These are phyloP conservation scores for Xanthorhoe designata DNA, from an alignment of 2,888 invertebrate species.

Conservation along the genomic window DNA sequence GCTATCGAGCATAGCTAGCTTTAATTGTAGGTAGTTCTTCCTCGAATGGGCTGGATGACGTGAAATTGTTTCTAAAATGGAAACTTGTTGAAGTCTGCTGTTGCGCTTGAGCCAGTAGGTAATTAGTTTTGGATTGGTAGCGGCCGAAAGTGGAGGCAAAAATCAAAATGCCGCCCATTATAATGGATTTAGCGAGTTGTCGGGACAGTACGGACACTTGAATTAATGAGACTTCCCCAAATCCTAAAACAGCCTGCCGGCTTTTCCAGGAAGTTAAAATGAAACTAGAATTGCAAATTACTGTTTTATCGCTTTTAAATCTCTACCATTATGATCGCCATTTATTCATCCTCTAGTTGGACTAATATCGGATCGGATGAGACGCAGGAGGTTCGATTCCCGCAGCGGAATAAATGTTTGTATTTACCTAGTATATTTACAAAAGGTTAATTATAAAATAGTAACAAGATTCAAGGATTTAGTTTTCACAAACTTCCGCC, in stretches of 20 bases:
- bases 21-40: neutral
- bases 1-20: neutral
- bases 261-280: constrained; percentile 37
- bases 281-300: constrained; percentile 18
- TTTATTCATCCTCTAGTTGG: neutral
- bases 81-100: constrained; percentile 51
- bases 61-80: constrained; percentile 44
- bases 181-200: constrained; percentile 64
- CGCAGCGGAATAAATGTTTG: too few relatives aligned
- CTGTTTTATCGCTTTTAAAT: constrained; percentile 3
- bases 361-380: too few relatives aligned
- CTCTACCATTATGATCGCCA: neutral
- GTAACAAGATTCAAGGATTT: too few relatives aligned
- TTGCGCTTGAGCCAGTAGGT: constrained; percentile 56
- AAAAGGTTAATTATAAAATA: too few relatives aligned
- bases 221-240: constrained; percentile 64
- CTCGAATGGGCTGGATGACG: constrained; percentile 4
- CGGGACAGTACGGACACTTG: constrained; percentile 56
- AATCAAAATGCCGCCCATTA: constrained; percentile 63
- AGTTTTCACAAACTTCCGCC: too few relatives aligned
- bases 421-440: too few relatives aligned
- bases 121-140: constrained; percentile 68
- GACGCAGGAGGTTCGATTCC: too few relatives aligned
- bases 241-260: constrained; percentile 52
- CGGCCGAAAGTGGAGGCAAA: constrained; percentile 55